Evolutionary conservation across 2,888 invertebrate genomes (phyloP), one percentile per base, ranked within the genome.

Genomic region (Hartigia nigra): DNA sequence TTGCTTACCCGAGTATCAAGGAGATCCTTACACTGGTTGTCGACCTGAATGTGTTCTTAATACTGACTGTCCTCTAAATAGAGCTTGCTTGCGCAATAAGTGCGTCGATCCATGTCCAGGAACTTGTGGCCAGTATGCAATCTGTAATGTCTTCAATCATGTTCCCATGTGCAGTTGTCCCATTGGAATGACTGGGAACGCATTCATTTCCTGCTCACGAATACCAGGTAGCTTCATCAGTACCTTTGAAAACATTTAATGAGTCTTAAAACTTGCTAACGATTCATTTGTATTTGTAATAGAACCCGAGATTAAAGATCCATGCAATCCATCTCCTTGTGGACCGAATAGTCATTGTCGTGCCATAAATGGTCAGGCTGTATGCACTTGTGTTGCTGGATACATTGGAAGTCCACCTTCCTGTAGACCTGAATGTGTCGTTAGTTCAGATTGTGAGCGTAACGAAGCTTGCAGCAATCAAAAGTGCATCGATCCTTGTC

Each of bases 31-130:
- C 55, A 93, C 94, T 76, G 95, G 94, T 76, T 96, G 96, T 89
- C 93, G 95, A 83, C 96, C 96, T 3, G 96, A 96, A 92, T 96
- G 96, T 91, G 93, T 95, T 3, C 90, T 95, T 5, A 96, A 95
- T 88, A 93, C 91, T 36, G 93, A 92, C 80, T 93, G 93, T 84
- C 83, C 91, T 31, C 88, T 89, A 77, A 89, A 92, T 81, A 87
- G 87, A 83, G 92, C 92, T 70, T 93, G 93, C 86, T 88, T 92
- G 74, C 90, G 91, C 79, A 91, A 91, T 82, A 93, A 92, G 84
- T 93, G 93, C 83, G 88, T 90, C 75, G 92, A 93, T 86, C 93
- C 93, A 23, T 93, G 93, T 79, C 92, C 92, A 37, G 92, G 92
- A 81, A 91, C 92, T 12, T 94, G 94, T 87, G 94, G 93, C n/a